Evolutionary conservation across 1,140 invertebrate genomes (phyloP).

Genomic region (Hetaerina americana): DNA sequence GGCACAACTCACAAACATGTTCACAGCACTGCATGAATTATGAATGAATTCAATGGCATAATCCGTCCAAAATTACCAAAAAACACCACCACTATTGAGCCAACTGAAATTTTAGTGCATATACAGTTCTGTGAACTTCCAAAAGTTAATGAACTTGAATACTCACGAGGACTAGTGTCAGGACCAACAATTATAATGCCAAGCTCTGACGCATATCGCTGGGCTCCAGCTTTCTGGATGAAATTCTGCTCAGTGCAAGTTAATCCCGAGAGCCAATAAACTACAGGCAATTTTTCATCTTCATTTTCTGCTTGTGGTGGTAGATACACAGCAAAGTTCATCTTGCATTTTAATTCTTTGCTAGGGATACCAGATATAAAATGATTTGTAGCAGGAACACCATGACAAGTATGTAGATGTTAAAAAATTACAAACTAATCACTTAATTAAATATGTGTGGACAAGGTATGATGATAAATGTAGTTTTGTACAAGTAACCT

Average conservation of each 20-base stretch:
- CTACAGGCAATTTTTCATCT: slow-evolving; percentile 56
- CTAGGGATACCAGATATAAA: slow-evolving; percentile 30
- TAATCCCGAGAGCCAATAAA: slow-evolving; percentile 90
- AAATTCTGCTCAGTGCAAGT: slow-evolving; percentile 96
- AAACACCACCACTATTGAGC: too few species aligned
- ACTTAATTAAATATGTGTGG: too few species aligned
- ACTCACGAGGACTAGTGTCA: slow-evolving; percentile 82
- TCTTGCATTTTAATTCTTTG: slow-evolving; percentile 64
- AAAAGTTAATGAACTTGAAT: not conserved
- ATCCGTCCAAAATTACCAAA: too few species aligned
- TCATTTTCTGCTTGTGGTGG: slow-evolving; percentile 59
- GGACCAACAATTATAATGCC: slow-evolving; percentile 78
- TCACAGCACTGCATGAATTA: too few species aligned
- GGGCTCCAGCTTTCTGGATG: slow-evolving; percentile 86
- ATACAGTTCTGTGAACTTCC: not conserved
- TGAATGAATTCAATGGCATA: too few species aligned
- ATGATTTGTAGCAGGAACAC: not conserved
- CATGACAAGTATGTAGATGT: not conserved
- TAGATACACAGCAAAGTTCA: slow-evolving; percentile 87
- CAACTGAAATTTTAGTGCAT: too few species aligned
- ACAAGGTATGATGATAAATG: too few species aligned
- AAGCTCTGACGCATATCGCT: slow-evolving; percentile 70
- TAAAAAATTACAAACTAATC: not conserved
- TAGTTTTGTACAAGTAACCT: too few species aligned
- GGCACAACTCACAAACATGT: too few species aligned